These are phyloP conservation scores for Corythoichthys haematopterus DNA, from an alignment of 2,113 vertebrate species.

Conservation along the genomic window DNA sequence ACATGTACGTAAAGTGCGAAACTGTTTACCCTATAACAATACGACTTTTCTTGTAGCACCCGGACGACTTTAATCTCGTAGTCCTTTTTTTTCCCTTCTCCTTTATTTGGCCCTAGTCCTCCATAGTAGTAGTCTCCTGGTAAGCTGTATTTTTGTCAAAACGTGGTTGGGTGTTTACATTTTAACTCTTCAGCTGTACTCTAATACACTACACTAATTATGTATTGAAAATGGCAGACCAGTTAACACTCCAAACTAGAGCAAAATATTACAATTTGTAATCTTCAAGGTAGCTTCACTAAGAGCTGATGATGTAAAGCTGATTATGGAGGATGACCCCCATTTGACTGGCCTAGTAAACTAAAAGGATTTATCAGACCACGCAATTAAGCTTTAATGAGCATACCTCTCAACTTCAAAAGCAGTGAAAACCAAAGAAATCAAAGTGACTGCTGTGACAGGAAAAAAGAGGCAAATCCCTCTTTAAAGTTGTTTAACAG, in stretches of 20 bases:
- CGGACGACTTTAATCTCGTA: too few relatives aligned
- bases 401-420: slow-evolving; percentile 44
- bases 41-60: too few relatives aligned
- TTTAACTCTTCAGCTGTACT: not conserved
- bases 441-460: slow-evolving; percentile 34
- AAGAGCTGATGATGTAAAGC: slow-evolving; percentile 18
- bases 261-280: slow-evolving; percentile 18
- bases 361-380: slow-evolving; percentile 17
- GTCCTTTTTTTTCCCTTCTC: too few relatives aligned
- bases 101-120: too few relatives aligned
- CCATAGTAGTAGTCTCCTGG: too few relatives aligned
- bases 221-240: not conserved
- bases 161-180: not conserved
- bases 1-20: too few relatives aligned
- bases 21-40: too few relatives aligned
- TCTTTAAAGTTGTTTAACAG: slow-evolving; percentile 13
- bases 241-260: slow-evolving; percentile 13
- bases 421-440: slow-evolving; percentile 33
- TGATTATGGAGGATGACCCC: slow-evolving; percentile 27
- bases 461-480: slow-evolving; percentile 22
- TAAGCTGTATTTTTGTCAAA: not conserved
- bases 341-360: slow-evolving; percentile 32
- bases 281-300: slow-evolving; percentile 17
- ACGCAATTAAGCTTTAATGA: slow-evolving; percentile 36
- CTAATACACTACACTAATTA: too few relatives aligned